phyloP scores from a whole-genome alignment of 2,888 invertebrate species.

The Platypus cylindrus region DNA sequence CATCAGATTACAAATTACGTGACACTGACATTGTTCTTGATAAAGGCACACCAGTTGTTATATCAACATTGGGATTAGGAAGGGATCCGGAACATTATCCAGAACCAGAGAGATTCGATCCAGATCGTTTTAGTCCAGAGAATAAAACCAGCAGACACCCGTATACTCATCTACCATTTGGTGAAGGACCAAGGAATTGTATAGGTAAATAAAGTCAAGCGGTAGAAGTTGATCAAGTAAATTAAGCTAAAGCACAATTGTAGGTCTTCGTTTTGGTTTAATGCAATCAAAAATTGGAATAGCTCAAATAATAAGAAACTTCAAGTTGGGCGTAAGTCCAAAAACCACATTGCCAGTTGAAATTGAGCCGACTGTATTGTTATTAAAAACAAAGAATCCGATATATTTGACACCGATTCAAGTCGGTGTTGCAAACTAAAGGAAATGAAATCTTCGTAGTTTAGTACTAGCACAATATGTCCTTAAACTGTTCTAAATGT shows the following conservation, averaged over 20 bases:
- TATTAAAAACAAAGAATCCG: conserved; percentile 10
- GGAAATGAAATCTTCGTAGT: no score
- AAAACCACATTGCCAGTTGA: conserved; percentile 14
- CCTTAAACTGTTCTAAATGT: no score
- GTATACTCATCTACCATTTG: conserved; percentile 20
- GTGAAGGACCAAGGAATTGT: conserved; percentile 23
- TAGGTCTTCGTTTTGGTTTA: conserved; percentile 17
- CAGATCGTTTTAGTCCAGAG: conserved; percentile 20
- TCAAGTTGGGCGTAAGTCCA: conserved; percentile 12
- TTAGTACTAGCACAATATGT: no score
- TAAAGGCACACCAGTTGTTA: conserved; percentile 18
- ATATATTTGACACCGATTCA: conserved; percentile 12
- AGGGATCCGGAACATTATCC: conserved; percentile 21
- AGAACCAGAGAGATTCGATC: conserved; percentile 21
- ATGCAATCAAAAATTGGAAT: conserved; percentile 17
- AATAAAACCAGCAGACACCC: conserved; percentile 13
- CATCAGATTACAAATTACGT: conserved; percentile 19
- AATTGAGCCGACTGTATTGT: conserved; percentile 7
- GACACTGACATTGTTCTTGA: conserved; percentile 19
- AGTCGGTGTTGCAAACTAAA: no score
- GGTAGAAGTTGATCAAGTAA: no score
- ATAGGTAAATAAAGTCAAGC: conserved; percentile 20
- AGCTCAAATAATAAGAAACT: conserved; percentile 12
- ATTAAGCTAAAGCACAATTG: neutral
- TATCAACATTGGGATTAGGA: conserved; percentile 18